phyloP scores from a whole-genome alignment of 2,888 invertebrate species.

The Parnassius glacialis region DNA sequence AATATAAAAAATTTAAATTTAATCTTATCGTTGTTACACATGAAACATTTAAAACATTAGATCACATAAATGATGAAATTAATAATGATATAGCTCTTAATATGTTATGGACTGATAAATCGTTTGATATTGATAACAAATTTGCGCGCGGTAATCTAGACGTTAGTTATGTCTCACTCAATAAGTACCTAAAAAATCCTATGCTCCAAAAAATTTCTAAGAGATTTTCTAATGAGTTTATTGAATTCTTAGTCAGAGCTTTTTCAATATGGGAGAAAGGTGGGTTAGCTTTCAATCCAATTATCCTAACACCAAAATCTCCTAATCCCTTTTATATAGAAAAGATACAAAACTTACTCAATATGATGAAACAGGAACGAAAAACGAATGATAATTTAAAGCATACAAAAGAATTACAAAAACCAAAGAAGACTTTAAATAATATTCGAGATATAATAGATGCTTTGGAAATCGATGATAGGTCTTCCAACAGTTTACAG shows the following conservation, averaged over 20 bases:
- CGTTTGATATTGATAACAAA: constrained; percentile 30
- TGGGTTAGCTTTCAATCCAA: constrained; percentile 63
- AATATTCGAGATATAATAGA: constrained; percentile 71
- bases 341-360: constrained; percentile 50
- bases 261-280: constrained; percentile 70
- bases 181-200: constrained; percentile 55
- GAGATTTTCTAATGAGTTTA: constrained; percentile 48
- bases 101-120: constrained; percentile 45
- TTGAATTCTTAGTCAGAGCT: constrained; percentile 58
- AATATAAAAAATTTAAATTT: constrained; percentile 53
- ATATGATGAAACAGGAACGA: constrained; percentile 39
- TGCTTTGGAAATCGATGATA: constrained; percentile 49
- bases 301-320: constrained; percentile 51
- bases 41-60: constrained; percentile 43
- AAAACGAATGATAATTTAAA: constrained; percentile 26
- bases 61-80: constrained; percentile 45
- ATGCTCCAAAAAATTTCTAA: constrained; percentile 59
- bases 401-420: constrained; percentile 26
- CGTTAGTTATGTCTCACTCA: constrained; percentile 50
- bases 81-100: constrained; percentile 63
- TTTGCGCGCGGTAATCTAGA: constrained; percentile 39
- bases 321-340: constrained; percentile 50
- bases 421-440: constrained; percentile 48
- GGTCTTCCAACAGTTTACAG: constrained; percentile 35
- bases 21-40: constrained; percentile 57